These are phyloP conservation scores for Phainopepla nitens DNA, from an alignment of 2,113 vertebrate genomes.

Conservation along the genomic window DNA sequence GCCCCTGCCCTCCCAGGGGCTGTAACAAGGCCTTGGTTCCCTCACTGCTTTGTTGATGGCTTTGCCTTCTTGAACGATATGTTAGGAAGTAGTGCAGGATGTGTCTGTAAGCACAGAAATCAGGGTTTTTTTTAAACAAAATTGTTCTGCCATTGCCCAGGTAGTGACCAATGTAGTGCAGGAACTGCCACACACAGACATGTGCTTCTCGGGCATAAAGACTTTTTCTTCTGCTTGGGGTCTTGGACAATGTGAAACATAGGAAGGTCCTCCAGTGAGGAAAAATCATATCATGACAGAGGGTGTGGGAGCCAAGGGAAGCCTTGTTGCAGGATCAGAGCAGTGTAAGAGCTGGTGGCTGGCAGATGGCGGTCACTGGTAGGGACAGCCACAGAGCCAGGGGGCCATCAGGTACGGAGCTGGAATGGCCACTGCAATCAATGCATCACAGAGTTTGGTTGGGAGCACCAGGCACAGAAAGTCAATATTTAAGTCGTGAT, in stretches of 20 bases:
- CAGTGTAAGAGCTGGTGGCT: background rate
- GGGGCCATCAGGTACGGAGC: background rate
- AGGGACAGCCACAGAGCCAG: background rate
- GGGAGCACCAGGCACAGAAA: background rate
- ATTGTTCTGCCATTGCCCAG: background rate
- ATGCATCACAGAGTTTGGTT: background rate
- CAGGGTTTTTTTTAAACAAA: background rate
- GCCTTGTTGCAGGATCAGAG: fast-evolving
- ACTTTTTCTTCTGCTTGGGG: background rate
- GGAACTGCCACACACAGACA: background rate
- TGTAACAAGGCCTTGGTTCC: too few relatives aligned
- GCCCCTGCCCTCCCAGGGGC: fast-evolving
- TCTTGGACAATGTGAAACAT: background rate
- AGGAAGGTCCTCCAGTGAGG: background rate
- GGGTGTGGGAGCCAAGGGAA: background rate
- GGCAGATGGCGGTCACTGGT: fast-evolving
- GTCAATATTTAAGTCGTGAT: background rate
- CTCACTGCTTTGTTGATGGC: fast-evolving
- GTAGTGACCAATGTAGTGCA: fast-evolving
- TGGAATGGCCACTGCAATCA: background rate
- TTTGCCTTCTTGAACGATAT: background rate
- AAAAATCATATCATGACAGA: fast-evolving
- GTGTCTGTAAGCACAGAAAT: background rate
- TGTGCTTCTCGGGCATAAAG: background rate
- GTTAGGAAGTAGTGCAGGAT: background rate